phyloP scores from a whole-genome alignment of 1,140 invertebrate genomes.

The Heliothis subflexa region DNA sequence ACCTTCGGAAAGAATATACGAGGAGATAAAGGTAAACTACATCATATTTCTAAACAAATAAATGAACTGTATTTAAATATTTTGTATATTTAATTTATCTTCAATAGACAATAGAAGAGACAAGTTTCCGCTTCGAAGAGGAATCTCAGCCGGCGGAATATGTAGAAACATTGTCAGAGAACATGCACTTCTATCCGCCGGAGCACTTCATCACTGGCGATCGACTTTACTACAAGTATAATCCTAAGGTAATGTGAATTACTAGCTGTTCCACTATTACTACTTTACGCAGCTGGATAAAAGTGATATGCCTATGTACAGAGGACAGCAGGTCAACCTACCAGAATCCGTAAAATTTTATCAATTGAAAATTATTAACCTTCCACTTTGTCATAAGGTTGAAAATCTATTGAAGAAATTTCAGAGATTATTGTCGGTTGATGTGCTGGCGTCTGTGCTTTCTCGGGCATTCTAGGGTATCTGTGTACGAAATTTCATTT shows the following conservation, averaged over 20 bases:
- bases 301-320: no score
- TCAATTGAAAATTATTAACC: no score
- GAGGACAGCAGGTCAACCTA: no score
- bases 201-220: constrained; percentile 92
- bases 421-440: no score
- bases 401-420: no score
- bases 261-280: no score
- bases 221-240: constrained; percentile 92
- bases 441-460: no score
- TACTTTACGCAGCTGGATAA: no score
- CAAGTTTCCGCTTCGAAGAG: constrained; percentile 90
- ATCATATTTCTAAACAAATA: neutral
- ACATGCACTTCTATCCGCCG: constrained; percentile 93
- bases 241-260: constrained; percentile 87
- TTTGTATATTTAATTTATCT: constrained; percentile 8
- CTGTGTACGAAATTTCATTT: no score
- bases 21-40: constrained; percentile 88
- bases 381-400: no score
- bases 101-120: constrained; percentile 89
- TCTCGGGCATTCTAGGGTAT: no score
- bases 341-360: no score
- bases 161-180: constrained; percentile 91
- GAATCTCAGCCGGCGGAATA: constrained; percentile 91
- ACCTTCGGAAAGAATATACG: constrained; percentile 90
- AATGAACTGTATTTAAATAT: neutral